These are phyloP conservation scores for Solenopsis fugax DNA, from an alignment of 1,140 invertebrate genomes.

Conservation along the genomic window DNA sequence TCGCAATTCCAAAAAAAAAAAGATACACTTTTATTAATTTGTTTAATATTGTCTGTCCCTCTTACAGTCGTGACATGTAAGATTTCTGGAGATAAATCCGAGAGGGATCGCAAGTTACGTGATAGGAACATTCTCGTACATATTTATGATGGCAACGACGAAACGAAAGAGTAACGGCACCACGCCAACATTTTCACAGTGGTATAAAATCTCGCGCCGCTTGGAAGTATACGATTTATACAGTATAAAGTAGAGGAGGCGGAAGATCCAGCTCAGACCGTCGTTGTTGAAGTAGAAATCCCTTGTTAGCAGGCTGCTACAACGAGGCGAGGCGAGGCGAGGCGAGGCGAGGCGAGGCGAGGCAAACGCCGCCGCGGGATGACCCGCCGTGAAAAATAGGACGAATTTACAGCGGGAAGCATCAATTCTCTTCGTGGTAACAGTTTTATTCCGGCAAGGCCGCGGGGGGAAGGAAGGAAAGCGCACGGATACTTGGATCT, in stretches of 20 bases:
- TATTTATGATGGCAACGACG: background rate
- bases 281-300: slow-evolving; percentile 55
- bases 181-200: background rate
- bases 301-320: slow-evolving; percentile 56
- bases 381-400: slow-evolving; percentile 73
- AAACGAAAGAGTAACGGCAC: background rate
- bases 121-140: background rate
- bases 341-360: background rate
- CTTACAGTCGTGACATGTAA: background rate
- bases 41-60: background rate
- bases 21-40: background rate
- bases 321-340: background rate
- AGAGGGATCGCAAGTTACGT: background rate
- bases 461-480: slow-evolving; percentile 4
- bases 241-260: background rate
- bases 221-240: slow-evolving; percentile 61
- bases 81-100: background rate
- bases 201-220: slow-evolving; percentile 23
- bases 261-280: slow-evolving; percentile 25
- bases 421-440: slow-evolving; percentile 72
- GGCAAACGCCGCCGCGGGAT: slow-evolving; percentile 44
- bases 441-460: slow-evolving; percentile 68
- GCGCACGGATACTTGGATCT: slow-evolving; percentile 47
- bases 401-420: slow-evolving; percentile 73
- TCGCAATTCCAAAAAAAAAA: background rate